Conservation (phyloP, 2,888 invertebrate species). For the Chironomus riparius region DNA sequence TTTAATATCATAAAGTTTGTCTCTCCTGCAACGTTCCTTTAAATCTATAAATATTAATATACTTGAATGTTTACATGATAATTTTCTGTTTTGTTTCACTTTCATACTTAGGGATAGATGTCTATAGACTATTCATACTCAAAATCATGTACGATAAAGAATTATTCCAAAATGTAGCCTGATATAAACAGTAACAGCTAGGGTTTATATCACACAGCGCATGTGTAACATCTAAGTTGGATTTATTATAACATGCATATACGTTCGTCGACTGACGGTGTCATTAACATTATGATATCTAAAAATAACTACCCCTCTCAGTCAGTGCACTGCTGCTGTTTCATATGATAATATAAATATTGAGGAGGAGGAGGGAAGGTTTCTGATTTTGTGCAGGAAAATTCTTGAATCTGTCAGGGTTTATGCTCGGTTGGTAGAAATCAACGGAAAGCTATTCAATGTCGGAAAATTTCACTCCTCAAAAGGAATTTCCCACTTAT, state of each 20-base stretch:
- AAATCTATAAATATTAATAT: too few relatives aligned
- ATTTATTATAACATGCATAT: conserved; percentile 12
- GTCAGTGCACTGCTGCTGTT: conserved; percentile 7
- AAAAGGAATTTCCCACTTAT: not conserved
- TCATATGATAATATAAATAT: not conserved
- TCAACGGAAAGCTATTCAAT: conserved; percentile 28
- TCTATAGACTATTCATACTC: not conserved
- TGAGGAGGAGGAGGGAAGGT: not conserved
- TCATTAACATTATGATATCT: conserved; percentile 1
- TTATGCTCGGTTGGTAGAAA: conserved; percentile 26
- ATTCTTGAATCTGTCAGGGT: not conserved
- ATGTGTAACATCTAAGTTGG: conserved; percentile 20
- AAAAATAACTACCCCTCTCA: conserved; percentile 26
- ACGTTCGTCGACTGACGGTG: not conserved
- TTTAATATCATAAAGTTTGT: not conserved
- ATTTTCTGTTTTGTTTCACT: not conserved
- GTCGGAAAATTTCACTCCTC: conserved; percentile 12
- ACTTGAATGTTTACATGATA: too few relatives aligned
- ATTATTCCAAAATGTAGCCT: not conserved
- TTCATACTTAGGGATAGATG: not conserved
- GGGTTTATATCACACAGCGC: conserved; percentile 1
- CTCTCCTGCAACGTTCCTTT: not conserved
- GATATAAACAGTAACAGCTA: not conserved
- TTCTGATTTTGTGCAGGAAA: not conserved
- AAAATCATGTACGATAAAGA: not conserved